A percentile compares a stretch with the other conserved stretches of the same genome.
Conservation (phyloP, 2,113 vertebrate genomes). For the Myiozetetes cayanensis region DNA sequence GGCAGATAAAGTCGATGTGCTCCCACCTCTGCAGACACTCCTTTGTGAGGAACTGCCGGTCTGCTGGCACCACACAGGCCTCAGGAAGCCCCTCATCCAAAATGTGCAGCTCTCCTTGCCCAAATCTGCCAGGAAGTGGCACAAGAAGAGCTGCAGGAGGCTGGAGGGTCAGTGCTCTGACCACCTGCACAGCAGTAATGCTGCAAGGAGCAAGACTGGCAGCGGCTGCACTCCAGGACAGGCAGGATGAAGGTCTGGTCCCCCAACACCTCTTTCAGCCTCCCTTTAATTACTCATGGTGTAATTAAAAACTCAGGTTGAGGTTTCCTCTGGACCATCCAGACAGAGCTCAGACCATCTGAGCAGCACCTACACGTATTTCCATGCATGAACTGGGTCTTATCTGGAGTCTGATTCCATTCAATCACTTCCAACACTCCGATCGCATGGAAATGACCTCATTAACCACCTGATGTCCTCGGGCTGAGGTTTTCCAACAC, state of each 20-base stretch:
- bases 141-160: not conserved
- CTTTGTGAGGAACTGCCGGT: not conserved
- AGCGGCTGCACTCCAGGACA: accelerated
- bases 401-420: not conserved
- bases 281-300: not conserved
- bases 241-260: not conserved
- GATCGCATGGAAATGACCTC: not conserved
- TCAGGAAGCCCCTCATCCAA: not conserved
- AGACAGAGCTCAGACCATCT: not conserved
- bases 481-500: not conserved
- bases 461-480: not conserved
- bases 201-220: not conserved
- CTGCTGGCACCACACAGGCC: not conserved
- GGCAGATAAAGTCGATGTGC: not conserved
- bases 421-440: not conserved
- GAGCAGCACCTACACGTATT: not conserved
- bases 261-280: not conserved
- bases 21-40: not conserved
- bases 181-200: not conserved
- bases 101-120: not conserved
- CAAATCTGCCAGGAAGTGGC: not conserved
- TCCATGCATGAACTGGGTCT: not conserved
- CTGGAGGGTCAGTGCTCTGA: not conserved
- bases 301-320: not conserved
- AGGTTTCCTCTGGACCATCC: not conserved